phyloP scores from a whole-genome alignment of 2,113 vertebrate species.

The Oryzias curvinotus region DNA sequence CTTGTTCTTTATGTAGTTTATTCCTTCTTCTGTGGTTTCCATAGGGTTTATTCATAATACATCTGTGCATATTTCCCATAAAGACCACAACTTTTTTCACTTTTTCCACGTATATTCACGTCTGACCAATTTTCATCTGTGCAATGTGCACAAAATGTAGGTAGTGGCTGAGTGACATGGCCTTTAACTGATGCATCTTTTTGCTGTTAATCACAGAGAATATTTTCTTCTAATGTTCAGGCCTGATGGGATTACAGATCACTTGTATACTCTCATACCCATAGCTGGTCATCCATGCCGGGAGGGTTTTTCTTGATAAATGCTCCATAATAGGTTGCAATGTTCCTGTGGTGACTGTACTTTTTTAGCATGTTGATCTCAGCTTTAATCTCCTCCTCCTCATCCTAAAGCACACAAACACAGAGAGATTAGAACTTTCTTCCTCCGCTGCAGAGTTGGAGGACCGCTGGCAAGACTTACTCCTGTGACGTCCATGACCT shows the following conservation, averaged over 20 bases:
- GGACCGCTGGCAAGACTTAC: slow-evolving; percentile 75
- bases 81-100: no score
- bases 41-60: no score
- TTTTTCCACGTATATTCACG: no score
- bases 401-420: slow-evolving; percentile 82
- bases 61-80: no score
- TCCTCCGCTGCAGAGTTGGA: not conserved
- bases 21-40: no score
- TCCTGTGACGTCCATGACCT: slow-evolving; percentile 99
- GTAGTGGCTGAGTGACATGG: no score
- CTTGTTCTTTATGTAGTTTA: no score
- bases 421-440: not conserved
- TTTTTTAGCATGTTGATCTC: slow-evolving; percentile 99
- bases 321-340: slow-evolving; percentile 94
- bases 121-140: no score
- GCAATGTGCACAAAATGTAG: no score
- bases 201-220: no score
- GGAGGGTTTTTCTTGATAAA: slow-evolving; percentile 98
- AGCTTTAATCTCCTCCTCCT: slow-evolving; percentile 99
- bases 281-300: slow-evolving; percentile 96
- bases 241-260: not conserved
- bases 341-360: slow-evolving; percentile 97
- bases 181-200: no score
- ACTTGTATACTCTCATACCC: slow-evolving; percentile 72
- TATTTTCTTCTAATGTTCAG: not conserved